phyloP scores from a whole-genome alignment of 2,888 invertebrate species.

The Drosophila austrosaltans region DNA sequence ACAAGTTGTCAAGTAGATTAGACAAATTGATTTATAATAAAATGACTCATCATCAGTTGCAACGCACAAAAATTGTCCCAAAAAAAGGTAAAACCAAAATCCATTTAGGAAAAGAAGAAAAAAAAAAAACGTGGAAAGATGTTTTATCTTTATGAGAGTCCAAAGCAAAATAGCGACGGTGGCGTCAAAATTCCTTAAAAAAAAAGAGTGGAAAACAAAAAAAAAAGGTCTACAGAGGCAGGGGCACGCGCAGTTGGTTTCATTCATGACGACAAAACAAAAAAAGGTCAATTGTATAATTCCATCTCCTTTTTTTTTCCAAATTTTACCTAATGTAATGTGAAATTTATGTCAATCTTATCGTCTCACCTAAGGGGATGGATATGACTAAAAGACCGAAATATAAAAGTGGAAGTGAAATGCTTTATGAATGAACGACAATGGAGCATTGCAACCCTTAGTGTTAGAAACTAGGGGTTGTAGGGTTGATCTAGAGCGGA shows the following conservation, averaged over 20 bases:
- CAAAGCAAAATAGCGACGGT: constrained; percentile 70
- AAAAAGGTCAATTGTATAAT: constrained; percentile 45
- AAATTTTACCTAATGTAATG: constrained; percentile 62
- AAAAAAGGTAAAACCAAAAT: constrained; percentile 31
- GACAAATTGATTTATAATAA: constrained; percentile 76
- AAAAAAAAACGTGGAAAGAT: constrained; percentile 77
- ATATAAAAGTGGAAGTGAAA: constrained; percentile 49
- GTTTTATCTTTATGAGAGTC: constrained; percentile 79
- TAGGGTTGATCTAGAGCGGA: constrained; percentile 44
- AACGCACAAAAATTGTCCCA: constrained; percentile 22
- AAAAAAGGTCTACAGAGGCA: constrained; percentile 29
- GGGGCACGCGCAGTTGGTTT: constrained; percentile 54
- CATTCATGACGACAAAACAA: constrained; percentile 52
- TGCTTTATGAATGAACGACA: constrained; percentile 60
- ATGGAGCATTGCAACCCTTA: constrained; percentile 43
- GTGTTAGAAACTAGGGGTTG: constrained; percentile 35
- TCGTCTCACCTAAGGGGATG: constrained; percentile 57
- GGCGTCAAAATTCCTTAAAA: constrained; percentile 80
- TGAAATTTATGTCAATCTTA: constrained; percentile 76
- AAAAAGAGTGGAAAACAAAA: constrained; percentile 22
- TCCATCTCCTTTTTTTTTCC: background rate
- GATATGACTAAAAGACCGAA: constrained; percentile 8
- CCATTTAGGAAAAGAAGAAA: constrained; percentile 43
- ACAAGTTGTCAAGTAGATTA: constrained; percentile 64
- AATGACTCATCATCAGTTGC: constrained; percentile 68